Evolutionary conservation across 2,113 vertebrate species (phyloP), one percentile per base, ranked within the genome.

Genomic region (Tupaia chinensis): DNA sequence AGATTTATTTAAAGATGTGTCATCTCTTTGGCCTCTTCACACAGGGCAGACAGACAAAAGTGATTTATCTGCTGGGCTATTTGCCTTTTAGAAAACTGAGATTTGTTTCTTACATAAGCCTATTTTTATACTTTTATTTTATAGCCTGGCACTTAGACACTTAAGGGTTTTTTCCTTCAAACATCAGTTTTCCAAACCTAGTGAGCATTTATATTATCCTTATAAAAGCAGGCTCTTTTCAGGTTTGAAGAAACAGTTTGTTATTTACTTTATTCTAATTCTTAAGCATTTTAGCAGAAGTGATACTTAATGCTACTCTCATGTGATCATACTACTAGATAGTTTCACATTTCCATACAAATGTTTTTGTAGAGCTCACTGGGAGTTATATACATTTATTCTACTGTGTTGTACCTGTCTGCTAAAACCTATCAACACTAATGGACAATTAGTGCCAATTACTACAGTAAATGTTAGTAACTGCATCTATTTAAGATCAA

Each of bases 231-330:
- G n/a, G 9, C 5, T 96, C 80, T 96, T 96, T 96, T 91, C 81
- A 92, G 89, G 69, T 97, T 93, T 54, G 81, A 97, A 96, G 44
- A 65, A 93, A 70, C 25, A 17, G 27, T 94, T 97, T 95, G 84
- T 69, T 92, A 93, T 97, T 97, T 96, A 93, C 69, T 97, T 95
- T 72, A 32, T 95, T 89, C 76, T 96, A 34, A 77, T 97, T 96
- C 84, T 96, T 87, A 95, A 95, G 85, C 84, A 96, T 83, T 97
- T 97, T 97, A 97, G 95, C 97, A 91, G 82, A 54, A 97, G 29
- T 34, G 89, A 93, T 96, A 95, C 95, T 97, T 97, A 89, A 89
- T 54, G 32, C 76, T 95, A 96, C 93, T 74, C 78, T 97, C 72
- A 81, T 87, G 82, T 74, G 69, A 96, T 91, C 70, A 92, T 78